phyloP scores from a whole-genome alignment of 2,888 invertebrate genomes.

The Schizaphis graminum region DNA sequence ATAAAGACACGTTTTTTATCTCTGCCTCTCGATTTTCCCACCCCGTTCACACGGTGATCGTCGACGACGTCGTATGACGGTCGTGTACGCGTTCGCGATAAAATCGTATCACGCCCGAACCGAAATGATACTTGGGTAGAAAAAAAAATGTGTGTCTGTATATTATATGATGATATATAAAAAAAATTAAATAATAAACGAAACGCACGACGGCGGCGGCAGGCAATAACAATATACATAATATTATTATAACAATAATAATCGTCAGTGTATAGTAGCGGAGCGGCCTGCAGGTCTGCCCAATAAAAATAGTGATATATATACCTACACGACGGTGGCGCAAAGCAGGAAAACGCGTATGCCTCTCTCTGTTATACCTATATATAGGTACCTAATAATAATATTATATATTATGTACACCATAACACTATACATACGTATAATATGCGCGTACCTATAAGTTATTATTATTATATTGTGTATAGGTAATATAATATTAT shows the following conservation, averaged over 20 bases:
- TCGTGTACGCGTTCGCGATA: conserved; percentile 52
- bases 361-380: background rate
- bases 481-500: conserved; percentile 13
- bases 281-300: background rate
- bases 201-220: conserved; percentile 1
- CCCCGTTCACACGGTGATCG: background rate
- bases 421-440: background rate
- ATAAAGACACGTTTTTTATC: conserved; percentile 50
- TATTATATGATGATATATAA: background rate
- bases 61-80: background rate
- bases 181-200: conserved; percentile 18
- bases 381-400: background rate
- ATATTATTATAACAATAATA: background rate
- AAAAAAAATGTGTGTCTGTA: background rate
- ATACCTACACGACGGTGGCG: background rate
- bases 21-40: background rate
- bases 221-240: background rate
- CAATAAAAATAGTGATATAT: background rate
- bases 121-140: background rate
- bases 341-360: background rate
- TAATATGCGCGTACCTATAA: background rate
- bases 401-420: background rate
- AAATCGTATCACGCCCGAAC: conserved; percentile 48
- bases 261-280: background rate
- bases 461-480: background rate